phyloP scores from a whole-genome alignment of 2,113 vertebrate genomes.

The Poeciliopsis turrubarensis region DNA sequence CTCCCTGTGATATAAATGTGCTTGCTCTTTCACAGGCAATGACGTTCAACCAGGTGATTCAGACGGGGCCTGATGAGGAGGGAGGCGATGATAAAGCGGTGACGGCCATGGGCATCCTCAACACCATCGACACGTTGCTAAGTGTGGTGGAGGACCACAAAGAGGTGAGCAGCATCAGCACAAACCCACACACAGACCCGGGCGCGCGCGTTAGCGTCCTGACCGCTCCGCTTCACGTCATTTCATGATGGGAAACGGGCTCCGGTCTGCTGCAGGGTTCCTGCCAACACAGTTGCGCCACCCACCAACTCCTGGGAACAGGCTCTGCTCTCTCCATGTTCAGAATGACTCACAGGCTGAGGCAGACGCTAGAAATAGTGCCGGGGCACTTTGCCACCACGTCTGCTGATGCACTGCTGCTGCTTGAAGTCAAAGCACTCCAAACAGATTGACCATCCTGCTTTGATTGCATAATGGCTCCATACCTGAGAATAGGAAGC shows the following conservation, averaged over 20 bases:
- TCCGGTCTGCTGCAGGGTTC: conserved; percentile 49
- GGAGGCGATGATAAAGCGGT: conserved; percentile 99
- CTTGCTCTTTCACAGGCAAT: conserved; percentile 85
- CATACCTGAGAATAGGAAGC: neutral
- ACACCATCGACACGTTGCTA: conserved; percentile 97
- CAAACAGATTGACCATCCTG: conserved; percentile 15
- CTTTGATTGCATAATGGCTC: conserved; percentile 12
- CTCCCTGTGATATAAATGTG: neutral
- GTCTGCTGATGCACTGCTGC: conserved; percentile 44
- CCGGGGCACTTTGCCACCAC: conserved; percentile 40
- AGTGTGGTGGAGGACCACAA: conserved; percentile 99
- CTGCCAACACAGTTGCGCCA: conserved; percentile 68
- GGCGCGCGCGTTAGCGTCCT: neutral
- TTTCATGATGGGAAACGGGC: conserved; percentile 55
- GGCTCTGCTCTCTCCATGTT: conserved; percentile 59
- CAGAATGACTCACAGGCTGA: conserved; percentile 66
- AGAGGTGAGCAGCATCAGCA: conserved; percentile 83
- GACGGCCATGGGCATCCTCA: conserved; percentile 98
- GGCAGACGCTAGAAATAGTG: conserved; percentile 64
- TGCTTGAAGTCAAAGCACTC: conserved; percentile 34
- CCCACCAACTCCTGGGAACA: conserved; percentile 72
- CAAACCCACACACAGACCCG: conserved; percentile 7
- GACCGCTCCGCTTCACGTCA: conserved; percentile 41
- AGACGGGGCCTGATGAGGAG: conserved; percentile 97
- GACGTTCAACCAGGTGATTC: conserved; percentile 99